phyloP scores from a whole-genome alignment of 2,888 invertebrate species.

The Hypolimnas misippus region DNA sequence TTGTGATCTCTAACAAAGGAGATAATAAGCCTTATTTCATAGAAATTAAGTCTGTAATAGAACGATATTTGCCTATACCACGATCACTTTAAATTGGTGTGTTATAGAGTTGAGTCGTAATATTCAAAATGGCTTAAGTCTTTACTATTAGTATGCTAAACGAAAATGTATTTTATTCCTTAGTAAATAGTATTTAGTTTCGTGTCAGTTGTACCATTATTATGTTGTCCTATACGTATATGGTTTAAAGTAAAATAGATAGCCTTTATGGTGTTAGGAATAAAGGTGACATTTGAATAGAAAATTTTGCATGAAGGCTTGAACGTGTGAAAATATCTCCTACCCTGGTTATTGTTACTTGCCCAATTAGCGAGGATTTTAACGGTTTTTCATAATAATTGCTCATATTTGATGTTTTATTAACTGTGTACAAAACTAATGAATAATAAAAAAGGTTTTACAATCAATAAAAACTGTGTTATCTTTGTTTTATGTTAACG shows the following conservation, averaged over 20 bases:
- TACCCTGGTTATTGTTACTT: slow-evolving; percentile 32
- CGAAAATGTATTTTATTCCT: too few species aligned
- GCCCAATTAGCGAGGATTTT: slow-evolving; percentile 36
- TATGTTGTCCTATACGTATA: too few species aligned
- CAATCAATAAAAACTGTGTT: background rate
- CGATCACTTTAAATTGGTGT: too few species aligned
- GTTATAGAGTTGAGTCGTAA: too few species aligned
- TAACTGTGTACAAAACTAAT: slow-evolving; percentile 1
- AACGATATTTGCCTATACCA: too few species aligned
- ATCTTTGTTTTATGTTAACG: background rate
- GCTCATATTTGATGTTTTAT: slow-evolving; percentile 3
- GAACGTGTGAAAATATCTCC: slow-evolving; percentile 42
- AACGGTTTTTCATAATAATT: slow-evolving; percentile 25
- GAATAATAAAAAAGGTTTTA: slow-evolving; percentile 3
- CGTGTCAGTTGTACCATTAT: too few species aligned
- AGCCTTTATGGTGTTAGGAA: background rate
- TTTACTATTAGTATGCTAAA: too few species aligned
- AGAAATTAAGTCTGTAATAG: too few species aligned
- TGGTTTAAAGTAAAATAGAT: slow-evolving; percentile 3
- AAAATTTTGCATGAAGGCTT: background rate
- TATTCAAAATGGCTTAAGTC: too few species aligned
- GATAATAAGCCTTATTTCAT: too few species aligned
- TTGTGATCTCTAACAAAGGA: too few species aligned
- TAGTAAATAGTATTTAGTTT: too few species aligned
- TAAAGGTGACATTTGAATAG: slow-evolving; percentile 9